phyloP scores from a whole-genome alignment of 1,140 invertebrate genomes.

The Limonius californicus region DNA sequence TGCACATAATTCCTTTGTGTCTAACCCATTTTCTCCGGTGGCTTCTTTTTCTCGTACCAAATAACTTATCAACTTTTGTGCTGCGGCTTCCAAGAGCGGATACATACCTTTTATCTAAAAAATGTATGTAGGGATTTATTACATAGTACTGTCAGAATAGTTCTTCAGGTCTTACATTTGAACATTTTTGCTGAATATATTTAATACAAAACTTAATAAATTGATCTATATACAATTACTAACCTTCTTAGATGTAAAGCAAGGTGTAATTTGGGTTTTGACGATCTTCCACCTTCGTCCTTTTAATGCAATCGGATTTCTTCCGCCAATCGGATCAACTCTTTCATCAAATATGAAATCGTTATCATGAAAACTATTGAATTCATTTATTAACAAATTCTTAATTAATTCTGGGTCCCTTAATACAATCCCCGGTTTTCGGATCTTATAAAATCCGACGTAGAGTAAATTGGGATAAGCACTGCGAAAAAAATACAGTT shows the following conservation, averaged over 20 bases:
- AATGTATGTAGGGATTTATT: conserved; percentile 3
- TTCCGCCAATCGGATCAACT: conserved; percentile 40
- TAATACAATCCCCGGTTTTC: conserved; percentile 40
- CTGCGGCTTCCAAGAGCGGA: conserved; percentile 40
- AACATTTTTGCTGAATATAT: no score
- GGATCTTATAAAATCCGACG: conserved; percentile 33
- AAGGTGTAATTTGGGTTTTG: conserved; percentile 41
- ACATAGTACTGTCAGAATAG: neutral
- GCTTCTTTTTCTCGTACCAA: conserved; percentile 6
- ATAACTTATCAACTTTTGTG: conserved; percentile 22
- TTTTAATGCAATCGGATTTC: conserved; percentile 41
- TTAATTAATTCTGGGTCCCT: conserved; percentile 48
- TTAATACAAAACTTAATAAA: no score
- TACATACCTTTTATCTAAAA: conserved; percentile 48
- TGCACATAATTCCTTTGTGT: conserved; percentile 26
- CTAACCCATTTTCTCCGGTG: no score
- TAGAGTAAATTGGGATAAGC: conserved; percentile 33
- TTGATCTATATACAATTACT: no score
- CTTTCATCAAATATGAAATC: conserved; percentile 41
- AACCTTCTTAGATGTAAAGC: conserved; percentile 46
- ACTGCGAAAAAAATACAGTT: no score
- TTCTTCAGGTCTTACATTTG: no score
- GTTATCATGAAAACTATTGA: conserved; percentile 46
- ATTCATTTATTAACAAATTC: conserved; percentile 50
- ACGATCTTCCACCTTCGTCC: conserved; percentile 43